Evolutionary conservation across 2,888 invertebrate genomes (phyloP).

Genomic region (Anticlea derivata): DNA sequence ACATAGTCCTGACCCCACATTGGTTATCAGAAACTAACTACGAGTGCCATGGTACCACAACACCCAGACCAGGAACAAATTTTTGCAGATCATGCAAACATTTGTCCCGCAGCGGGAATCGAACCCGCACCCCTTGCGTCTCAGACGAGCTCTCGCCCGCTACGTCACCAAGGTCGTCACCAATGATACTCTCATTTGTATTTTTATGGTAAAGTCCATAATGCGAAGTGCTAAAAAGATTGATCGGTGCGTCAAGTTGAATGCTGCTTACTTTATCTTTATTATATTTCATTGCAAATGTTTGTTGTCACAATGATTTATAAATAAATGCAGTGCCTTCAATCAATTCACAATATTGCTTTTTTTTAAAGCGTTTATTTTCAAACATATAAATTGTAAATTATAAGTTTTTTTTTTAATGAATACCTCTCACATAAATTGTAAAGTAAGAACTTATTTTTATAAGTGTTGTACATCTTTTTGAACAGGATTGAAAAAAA

Average conservation of each 20-base stretch:
- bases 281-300: slow-evolving; percentile 28
- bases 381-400: slow-evolving; percentile 39
- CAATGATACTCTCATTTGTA: no score
- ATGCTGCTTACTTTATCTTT: slow-evolving; percentile 2
- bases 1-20: no score
- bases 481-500: slow-evolving; percentile 24
- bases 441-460: slow-evolving; percentile 33
- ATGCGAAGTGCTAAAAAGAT: background rate
- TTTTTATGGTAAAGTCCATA: no score
- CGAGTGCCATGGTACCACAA: no score
- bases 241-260: slow-evolving; percentile 9
- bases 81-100: no score
- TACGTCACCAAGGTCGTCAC: no score
- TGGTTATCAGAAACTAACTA: no score
- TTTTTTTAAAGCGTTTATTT: slow-evolving; percentile 42
- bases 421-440: slow-evolving; percentile 24
- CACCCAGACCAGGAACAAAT: no score
- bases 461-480: slow-evolving; percentile 32
- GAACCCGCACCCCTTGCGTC: no score
- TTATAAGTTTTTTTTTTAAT: slow-evolving; percentile 34
- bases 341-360: slow-evolving; percentile 46
- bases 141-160: no score
- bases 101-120: no score
- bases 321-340: slow-evolving; percentile 75
- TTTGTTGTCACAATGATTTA: slow-evolving; percentile 40